Evolutionary conservation across 2,113 vertebrate species (phyloP), one percentile per base, ranked within the genome.

Genomic region (Corythoichthys haematopterus): DNA sequence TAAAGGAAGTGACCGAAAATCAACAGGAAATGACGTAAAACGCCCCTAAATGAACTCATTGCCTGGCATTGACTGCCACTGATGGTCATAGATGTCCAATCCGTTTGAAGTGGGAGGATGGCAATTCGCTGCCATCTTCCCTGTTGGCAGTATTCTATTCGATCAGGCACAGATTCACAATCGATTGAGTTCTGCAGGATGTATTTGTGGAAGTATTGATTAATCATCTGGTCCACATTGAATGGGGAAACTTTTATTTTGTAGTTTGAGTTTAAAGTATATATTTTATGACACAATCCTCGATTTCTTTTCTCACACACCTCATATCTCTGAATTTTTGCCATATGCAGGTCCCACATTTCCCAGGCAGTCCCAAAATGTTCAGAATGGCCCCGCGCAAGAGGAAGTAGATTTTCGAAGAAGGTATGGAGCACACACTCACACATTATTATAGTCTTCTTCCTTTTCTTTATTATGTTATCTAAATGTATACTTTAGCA

Each of bases 371-470:
- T 91, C 90, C 78, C 93, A 93, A 80, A 94, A 96, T 92, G 92
- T 98, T 79, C 96, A 97, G 66, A 99, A 98, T 93, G 97, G 97
- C 64, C 97, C 96, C 37, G 92, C 94, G 7, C 92, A 93, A 80
- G 97, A 99, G 80, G 97, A 99, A 77, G 75, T 98, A 88, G 96
- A 99, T 80, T 91, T 94, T 75, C 96, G 98, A 81, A 95, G 95
- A 91, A 94, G 95, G 97, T 98, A 92, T 75, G 56, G 28, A 62
- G 14, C 52, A 28, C 28, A 51, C 13, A 37, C 46, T 12, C 13
- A 4, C 12, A 28, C 12, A 6, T 20, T 60, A 36, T n/a, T 6
- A 9, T 6, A 14, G 28, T 35, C 4, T 33, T 13, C 2, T 6
- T 15, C 0, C 11, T 5, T 14, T 43, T 13, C 16, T 16, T 61